phyloP scores from a whole-genome alignment of 1,140 invertebrate species.

The Gryon sp. region DNA sequence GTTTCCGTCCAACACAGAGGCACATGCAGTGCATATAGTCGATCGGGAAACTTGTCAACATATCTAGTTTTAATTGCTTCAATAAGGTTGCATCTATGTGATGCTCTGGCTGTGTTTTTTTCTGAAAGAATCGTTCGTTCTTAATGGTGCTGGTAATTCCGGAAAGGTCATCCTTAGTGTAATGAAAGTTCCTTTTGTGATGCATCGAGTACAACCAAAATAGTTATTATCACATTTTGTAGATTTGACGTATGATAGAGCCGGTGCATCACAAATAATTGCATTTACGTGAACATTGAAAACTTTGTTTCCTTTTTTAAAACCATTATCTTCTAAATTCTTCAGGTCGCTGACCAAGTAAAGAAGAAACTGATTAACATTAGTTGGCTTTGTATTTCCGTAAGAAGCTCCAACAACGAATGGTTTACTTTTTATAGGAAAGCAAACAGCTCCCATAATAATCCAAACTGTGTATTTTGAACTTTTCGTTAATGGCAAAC shows the following conservation, averaged over 20 bases:
- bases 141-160: slow-evolving; percentile 7
- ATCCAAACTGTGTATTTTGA: slow-evolving; percentile 45
- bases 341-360: slow-evolving; percentile 22
- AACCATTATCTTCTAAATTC: slow-evolving; percentile 15
- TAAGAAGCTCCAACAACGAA: slow-evolving; percentile 48
- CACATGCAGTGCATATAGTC: slow-evolving; percentile 67
- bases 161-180: slow-evolving; percentile 23
- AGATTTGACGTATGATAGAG: slow-evolving; percentile 10
- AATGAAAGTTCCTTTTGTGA: slow-evolving; percentile 7
- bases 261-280: slow-evolving; percentile 27
- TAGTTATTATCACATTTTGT: slow-evolving; percentile 26
- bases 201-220: slow-evolving; percentile 21
- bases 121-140: slow-evolving; percentile 38
- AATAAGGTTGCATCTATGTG: slow-evolving; percentile 32
- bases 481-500: slow-evolving; percentile 42
- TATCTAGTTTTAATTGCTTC: slow-evolving; percentile 37
- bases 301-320: background rate
- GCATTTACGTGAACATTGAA: background rate
- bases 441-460: slow-evolving; percentile 33
- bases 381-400: slow-evolving; percentile 35
- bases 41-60: slow-evolving; percentile 53
- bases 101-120: slow-evolving; percentile 23
- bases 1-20: slow-evolving; percentile 60
- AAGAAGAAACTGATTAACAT: slow-evolving; percentile 18
- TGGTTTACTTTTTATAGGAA: slow-evolving; percentile 9